Conservation (phyloP, 2,113 vertebrate genomes). For the Corynorhinus townsendii region DNA sequence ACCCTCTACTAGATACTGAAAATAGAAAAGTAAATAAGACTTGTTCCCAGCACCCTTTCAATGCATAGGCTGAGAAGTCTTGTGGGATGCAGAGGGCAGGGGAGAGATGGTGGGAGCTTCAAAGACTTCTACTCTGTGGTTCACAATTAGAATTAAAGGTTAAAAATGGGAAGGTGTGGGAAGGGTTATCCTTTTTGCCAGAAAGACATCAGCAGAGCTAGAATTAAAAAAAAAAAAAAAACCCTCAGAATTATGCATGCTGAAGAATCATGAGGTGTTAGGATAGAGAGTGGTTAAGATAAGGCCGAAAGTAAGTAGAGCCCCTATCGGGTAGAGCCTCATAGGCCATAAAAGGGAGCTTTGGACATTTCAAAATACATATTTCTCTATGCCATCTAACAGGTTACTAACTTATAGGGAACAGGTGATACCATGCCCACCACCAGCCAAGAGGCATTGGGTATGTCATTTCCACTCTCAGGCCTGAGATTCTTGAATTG, state of each 20-base stretch:
- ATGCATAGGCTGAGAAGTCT: not conserved
- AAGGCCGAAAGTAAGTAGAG: not conserved
- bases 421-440: not conserved
- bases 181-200: not conserved
- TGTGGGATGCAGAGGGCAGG: not conserved
- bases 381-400: not conserved
- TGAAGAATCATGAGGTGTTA: not conserved
- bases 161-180: not conserved
- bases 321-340: not conserved
- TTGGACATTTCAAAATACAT: not conserved
- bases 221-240: not conserved
- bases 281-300: not conserved
- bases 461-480: not conserved
- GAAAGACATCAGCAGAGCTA: not conserved
- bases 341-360: not conserved
- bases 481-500: not conserved
- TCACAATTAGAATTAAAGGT: not conserved
- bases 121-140: not conserved
- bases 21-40: slow-evolving; percentile 24
- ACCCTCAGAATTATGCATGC: not conserved
- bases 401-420: not conserved
- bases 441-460: not conserved
- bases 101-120: not conserved
- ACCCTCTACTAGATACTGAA: not conserved
- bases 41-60: not conserved